A percentile compares a stretch with the other conserved stretches of the same genome.
Evolutionary conservation across 2,797 vertebrate genomes (phyloP).

Genomic region (Tragopan temminckii): DNA sequence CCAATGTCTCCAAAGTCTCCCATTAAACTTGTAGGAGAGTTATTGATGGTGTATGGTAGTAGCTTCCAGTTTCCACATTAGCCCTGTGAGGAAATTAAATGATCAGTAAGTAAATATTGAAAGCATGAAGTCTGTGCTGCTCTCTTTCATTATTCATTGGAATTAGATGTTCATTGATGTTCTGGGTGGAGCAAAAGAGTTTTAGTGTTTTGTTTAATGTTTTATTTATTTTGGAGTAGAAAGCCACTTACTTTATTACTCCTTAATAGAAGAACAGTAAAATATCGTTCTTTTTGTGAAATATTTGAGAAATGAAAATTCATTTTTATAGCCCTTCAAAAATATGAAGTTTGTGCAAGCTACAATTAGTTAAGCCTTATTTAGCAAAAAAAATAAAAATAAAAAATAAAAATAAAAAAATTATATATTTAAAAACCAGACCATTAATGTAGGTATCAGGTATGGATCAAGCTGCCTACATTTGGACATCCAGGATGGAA

Average conservation of each 20-base stretch:
- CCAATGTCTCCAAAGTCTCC: conserved; percentile 14
- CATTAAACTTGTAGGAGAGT: conserved; percentile 41
- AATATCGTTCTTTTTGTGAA: background rate
- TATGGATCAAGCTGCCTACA: background rate
- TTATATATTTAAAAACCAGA: background rate
- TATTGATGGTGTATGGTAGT: conserved; percentile 65
- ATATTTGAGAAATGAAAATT: background rate
- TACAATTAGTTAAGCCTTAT: background rate
- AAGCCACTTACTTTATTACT: background rate
- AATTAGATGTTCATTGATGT: conserved; percentile 43
- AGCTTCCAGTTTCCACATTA: conserved; percentile 71
- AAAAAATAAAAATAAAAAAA: too few relatives aligned
- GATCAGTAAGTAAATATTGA: conserved; percentile 61
- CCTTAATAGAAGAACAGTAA: conserved; percentile 5
- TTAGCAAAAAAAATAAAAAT: background rate
- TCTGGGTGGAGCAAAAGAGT: background rate
- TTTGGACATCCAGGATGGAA: background rate
- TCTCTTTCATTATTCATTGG: conserved; percentile 62
- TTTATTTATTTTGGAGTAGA: conserved; percentile 47
- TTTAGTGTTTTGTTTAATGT: conserved; percentile 19
- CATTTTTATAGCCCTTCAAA: background rate
- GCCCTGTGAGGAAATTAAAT: conserved; percentile 66
- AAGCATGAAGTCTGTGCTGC: conserved; percentile 44
- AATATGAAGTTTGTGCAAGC: background rate
- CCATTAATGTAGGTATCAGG: background rate